These are phyloP conservation scores for Phaedon cochleariae DNA, from an alignment of 2,888 invertebrate species.

Conservation along the genomic window DNA sequence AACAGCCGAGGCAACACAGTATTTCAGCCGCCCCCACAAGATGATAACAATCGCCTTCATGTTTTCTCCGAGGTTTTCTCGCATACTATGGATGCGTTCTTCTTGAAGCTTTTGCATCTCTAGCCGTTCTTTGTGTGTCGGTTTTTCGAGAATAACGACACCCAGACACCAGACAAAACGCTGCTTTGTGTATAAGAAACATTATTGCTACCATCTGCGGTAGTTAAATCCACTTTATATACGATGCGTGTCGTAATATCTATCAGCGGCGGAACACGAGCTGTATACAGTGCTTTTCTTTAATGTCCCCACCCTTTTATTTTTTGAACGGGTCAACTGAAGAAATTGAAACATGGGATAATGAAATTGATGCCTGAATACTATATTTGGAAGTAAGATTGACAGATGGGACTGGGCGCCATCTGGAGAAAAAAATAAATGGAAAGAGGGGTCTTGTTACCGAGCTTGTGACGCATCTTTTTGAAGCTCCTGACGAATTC, in stretches of 20 bases:
- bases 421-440: no score
- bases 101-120: not conserved
- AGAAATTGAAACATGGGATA: no score
- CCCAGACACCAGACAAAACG: conserved; percentile 1
- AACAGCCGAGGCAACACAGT: not conserved
- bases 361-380: no score
- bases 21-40: conserved; percentile 20
- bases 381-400: no score
- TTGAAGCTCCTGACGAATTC: no score
- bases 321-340: no score
- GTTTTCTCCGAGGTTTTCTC: conserved; percentile 24
- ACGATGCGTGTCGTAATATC: not conserved
- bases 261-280: not conserved
- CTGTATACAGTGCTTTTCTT: no score
- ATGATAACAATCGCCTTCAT: conserved; percentile 29
- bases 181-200: conserved; percentile 4
- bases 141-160: conserved; percentile 7
- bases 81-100: conserved; percentile 16
- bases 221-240: not conserved
- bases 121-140: conserved; percentile 18
- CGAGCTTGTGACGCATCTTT: no score
- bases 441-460: no score
- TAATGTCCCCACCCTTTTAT: no score
- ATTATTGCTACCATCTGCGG: not conserved
- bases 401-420: no score